Percentiles rank a stretch among this genome's conserved stretches.
phyloP scores from a whole-genome alignment of 2,888 invertebrate genomes.

The Cyclophora albipunctata region DNA sequence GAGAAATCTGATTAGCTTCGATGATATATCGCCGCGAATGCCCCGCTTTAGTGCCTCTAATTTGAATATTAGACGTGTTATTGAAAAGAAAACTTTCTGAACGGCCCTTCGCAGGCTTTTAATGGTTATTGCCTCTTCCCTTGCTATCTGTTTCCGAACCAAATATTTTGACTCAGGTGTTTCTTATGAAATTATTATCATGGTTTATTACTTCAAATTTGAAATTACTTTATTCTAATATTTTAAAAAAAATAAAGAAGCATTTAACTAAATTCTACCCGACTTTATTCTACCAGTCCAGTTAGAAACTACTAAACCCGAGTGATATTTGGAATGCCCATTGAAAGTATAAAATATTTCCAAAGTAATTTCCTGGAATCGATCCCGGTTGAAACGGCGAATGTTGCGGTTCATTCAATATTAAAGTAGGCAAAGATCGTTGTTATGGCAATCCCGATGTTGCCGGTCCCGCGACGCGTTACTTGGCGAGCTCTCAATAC shows the following conservation, averaged over 20 bases:
- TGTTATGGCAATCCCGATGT: conserved; percentile 42
- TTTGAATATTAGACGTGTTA: conserved; percentile 76
- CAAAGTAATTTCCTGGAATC: conserved; percentile 4
- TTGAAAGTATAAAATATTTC: not conserved
- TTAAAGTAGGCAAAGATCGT: conserved; percentile 48
- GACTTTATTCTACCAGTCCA: no score
- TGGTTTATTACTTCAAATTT: not conserved
- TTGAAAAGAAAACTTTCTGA: conserved; percentile 72
- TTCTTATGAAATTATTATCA: conserved; percentile 12
- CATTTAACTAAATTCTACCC: not conserved
- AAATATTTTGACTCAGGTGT: conserved; percentile 35
- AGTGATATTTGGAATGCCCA: no score
- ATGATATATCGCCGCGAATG: conserved; percentile 69
- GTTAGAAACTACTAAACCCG: no score
- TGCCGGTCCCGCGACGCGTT: conserved; percentile 31
- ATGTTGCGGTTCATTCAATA: conserved; percentile 54
- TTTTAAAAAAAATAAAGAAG: not conserved
- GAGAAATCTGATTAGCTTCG: conserved; percentile 37
- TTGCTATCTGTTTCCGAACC: conserved; percentile 39
- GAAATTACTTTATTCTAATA: not conserved
- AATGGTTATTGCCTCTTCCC: conserved; percentile 69
- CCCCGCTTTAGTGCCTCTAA: conserved; percentile 66
- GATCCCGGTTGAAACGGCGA: conserved; percentile 35
- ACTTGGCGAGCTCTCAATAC: conserved; percentile 68
- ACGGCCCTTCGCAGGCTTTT: conserved; percentile 64